Base-by-base conservation (phyloP, 2,797 vertebrate genomes). In the Sylvia borin region DNA sequence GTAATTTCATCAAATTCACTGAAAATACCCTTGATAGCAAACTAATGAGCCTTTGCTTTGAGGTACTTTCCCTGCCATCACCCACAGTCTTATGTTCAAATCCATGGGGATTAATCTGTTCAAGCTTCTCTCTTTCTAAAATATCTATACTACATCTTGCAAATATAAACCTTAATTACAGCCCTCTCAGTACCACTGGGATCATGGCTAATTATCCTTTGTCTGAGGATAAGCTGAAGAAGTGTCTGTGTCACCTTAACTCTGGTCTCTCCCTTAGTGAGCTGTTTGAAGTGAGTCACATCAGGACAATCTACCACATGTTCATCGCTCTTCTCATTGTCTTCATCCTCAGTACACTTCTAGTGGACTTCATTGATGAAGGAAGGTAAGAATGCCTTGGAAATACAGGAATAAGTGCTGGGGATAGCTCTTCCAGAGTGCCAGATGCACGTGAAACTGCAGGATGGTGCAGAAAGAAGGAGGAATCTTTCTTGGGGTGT, bases 231-330 rank as follows among this genome's bases (percentile, higher is more conserved):
- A 48, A 91, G 42, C 25, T 2, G 8, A 58, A 48, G 25, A 95
- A 70, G 9, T 36, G 42, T 51, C 31, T 89, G 60, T 87, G 55
- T 32, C n/a, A 53, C 29, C 0, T 62, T 85, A 62, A 40, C 53
- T 87, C 48, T 54, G 51, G 5, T 51, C 29, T 87, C 61, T 92
- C 81, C 88, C 79, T 20, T 96, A 99, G 99, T 76, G 99, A 99
- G 92, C 98, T 99, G 92, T 99, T 99, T 96, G 99, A 99, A 95
- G 99, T 99, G 97, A 99, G 99, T 97, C 99, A 99, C 97, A 99
- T 99, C 97, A 98, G 98, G 96, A 99, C 99, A 2, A 99, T 99
- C 96, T 99, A 99, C 97, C 99, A 99, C 98, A 99, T 99, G 99
- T 99, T 99, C 97, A 99, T 99, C 31, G 99, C 99, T 24, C 97